Evolutionary conservation across 2,113 vertebrate genomes (phyloP).

Genomic region (Elaphurus davidianus): DNA sequence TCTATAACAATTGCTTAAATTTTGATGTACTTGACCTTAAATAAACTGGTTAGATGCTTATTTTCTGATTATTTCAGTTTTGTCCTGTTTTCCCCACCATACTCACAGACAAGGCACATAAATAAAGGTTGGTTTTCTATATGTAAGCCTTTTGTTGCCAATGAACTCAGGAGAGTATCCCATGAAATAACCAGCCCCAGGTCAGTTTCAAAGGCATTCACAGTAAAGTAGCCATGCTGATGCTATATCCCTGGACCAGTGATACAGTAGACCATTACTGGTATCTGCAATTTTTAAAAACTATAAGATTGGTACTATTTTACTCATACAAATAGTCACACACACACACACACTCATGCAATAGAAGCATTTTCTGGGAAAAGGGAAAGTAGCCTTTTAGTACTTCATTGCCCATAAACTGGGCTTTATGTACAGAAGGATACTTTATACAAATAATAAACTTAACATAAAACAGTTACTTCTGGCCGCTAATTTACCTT

Average conservation of each 20-base stretch:
- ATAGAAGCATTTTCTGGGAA: constrained; percentile 67
- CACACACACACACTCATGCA: background rate
- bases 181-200: constrained; percentile 28
- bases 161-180: background rate
- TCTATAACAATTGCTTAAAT: background rate
- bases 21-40: background rate
- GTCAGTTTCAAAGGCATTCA: constrained; percentile 39
- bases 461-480: constrained; percentile 62
- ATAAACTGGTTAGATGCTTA: background rate
- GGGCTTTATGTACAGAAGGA: constrained; percentile 58
- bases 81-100: background rate
- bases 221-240: background rate
- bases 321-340: constrained; percentile 51
- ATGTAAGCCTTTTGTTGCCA: background rate
- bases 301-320: constrained; percentile 54
- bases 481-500: constrained; percentile 73
- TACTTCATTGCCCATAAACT: constrained; percentile 33
- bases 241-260: background rate
- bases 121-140: background rate
- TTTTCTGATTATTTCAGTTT: background rate
- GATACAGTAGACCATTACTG: constrained; percentile 61
- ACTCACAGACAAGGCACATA: background rate
- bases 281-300: constrained; percentile 67
- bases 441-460: constrained; percentile 57
- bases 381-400: constrained; percentile 55